phyloP scores from a whole-genome alignment of 2,888 invertebrate species.

The Hylaea fasciaria region DNA sequence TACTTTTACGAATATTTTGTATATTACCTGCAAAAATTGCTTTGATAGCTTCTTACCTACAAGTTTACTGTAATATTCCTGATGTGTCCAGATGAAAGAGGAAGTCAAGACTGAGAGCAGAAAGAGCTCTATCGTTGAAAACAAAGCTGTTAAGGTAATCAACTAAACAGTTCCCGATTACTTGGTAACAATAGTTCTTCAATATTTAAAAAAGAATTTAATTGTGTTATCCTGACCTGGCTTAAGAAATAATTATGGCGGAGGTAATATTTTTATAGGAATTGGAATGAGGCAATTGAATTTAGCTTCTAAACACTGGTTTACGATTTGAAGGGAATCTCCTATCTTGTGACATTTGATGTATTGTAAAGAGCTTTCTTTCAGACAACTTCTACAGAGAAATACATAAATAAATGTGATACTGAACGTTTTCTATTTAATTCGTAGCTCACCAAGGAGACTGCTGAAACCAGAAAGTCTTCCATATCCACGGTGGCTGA shows the following conservation, averaged over 20 bases:
- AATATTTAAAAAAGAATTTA: background rate
- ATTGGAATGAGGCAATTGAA: no score
- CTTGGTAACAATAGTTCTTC: background rate
- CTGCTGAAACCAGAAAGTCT: constrained; percentile 80
- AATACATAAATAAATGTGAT: background rate
- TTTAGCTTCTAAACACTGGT: no score
- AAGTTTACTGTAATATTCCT: background rate
- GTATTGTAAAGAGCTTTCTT: no score
- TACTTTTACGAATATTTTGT: background rate
- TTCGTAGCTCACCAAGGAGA: constrained; percentile 73
- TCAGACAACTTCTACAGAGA: no score
- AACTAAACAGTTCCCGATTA: background rate
- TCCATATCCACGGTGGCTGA: constrained; percentile 74
- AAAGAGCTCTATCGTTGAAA: constrained; percentile 74
- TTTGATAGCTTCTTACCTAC: background rate
- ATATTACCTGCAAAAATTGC: background rate
- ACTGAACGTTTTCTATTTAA: constrained; percentile 10
- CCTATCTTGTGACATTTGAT: no score
- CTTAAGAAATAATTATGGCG: no score
- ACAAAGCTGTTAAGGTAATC: constrained; percentile 73
- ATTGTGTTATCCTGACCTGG: no score
- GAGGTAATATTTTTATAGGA: no score
- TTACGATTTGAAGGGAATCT: no score
- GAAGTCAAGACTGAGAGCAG: constrained; percentile 55
- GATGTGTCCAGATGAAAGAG: constrained; percentile 24